Base-by-base conservation (phyloP, 2,113 vertebrate species). In the Lichenostomus cassidix region DNA sequence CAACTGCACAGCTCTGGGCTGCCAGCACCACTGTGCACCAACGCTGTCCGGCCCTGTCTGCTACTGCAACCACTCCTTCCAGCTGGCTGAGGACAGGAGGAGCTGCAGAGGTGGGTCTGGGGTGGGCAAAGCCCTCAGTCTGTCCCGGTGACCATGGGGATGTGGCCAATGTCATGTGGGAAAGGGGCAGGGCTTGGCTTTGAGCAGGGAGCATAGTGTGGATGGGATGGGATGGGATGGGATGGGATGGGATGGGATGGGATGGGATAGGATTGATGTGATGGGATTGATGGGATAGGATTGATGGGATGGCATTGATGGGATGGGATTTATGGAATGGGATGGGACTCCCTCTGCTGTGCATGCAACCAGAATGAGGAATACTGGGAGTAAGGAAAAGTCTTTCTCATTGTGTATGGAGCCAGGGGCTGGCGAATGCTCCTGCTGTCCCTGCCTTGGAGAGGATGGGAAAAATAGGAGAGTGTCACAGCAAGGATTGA, bases 61-160 rank as follows among this genome's bases (percentile, higher is more conserved):
- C 97, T 99, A 99, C 97, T 99, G 99, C 96, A 97, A 97, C 96
- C 97, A 62, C 80, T 98, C 98, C 83, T 99, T 98, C 84, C 99
- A 99, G 91, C 98, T 99, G 13, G 98, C 98, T 19, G 98, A 98
- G 75, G 99, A 99, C 39, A 95, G 98, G 68, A 99, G 98, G 97
- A 98, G 95, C 46, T 99, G 99, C 96, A 99, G 98, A 98, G 99
- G 99, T 99, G 33, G 81, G 98, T 94, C n/a, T 2, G 4, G 50
- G 49, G 2, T 1, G 7, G 68, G 65, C 64, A 70, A 8, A 37
- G n/a, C 31, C 4, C 0, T 24, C n/a, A 0, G 17, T 19, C 23
- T 27, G 0, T 5, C 6, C 59, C 29, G 3, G 19, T 4, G 14
- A 9, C 9, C 0, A 1, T 0, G 20, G 67, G 56, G 46, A 55